Conservation (phyloP, 2,113 vertebrate species). For the Ctenodactylus gundi region DNA sequence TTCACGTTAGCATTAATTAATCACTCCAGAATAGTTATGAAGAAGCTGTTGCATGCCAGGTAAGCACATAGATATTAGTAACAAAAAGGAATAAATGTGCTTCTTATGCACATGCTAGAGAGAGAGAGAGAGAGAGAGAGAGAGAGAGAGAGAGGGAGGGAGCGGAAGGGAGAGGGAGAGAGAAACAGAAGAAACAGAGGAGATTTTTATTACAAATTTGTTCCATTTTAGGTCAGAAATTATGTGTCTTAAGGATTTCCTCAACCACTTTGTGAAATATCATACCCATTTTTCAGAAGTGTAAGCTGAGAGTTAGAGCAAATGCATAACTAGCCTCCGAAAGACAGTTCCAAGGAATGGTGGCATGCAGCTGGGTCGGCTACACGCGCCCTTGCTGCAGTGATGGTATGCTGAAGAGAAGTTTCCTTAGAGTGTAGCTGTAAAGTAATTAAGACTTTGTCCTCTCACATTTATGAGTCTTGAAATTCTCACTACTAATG, state of each 20-base stretch:
- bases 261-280: not conserved
- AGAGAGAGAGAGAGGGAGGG: not conserved
- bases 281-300: not conserved
- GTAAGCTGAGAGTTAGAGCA: not conserved
- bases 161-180: not conserved
- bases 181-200: not conserved
- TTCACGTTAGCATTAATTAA: not conserved
- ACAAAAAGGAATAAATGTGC: not conserved
- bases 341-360: too few species aligned
- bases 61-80: not conserved
- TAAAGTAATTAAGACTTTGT: not conserved
- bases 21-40: not conserved
- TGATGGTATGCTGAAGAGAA: not conserved
- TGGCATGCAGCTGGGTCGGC: not conserved
- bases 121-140: not conserved
- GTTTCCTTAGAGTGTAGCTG: not conserved
- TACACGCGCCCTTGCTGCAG: accelerated
- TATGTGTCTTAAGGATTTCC: not conserved
- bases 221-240: not conserved
- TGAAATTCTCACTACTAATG: not conserved
- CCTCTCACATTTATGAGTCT: not conserved
- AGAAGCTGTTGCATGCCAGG: not conserved
- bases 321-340: not conserved
- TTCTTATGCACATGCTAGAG: not conserved
- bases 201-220: not conserved